These are phyloP conservation scores for Tupiocoris notatus DNA, from an alignment of 2,888 invertebrate species.

Conservation along the genomic window DNA sequence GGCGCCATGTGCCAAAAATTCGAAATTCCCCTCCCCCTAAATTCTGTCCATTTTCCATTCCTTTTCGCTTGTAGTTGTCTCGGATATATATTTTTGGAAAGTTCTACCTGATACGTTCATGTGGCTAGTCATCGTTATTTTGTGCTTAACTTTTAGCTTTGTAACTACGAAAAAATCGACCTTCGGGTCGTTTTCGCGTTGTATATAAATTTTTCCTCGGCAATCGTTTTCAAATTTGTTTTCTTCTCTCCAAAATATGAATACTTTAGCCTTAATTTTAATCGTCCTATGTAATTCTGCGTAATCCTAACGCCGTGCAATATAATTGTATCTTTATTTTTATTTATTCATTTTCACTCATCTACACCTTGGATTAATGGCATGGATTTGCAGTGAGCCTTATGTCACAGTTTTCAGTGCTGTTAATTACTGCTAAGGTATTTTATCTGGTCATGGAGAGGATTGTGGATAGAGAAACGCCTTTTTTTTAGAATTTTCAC, in stretches of 20 bases:
- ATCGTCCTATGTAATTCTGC: background rate
- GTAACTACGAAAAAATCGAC: background rate
- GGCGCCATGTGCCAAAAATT: no score
- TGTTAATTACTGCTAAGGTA: no score
- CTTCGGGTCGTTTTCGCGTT: background rate
- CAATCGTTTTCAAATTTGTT: background rate
- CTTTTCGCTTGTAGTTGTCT: no score
- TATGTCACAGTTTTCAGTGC: no score
- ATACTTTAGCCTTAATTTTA: background rate
- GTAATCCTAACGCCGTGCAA: background rate
- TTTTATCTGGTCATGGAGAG: no score
- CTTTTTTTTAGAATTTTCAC: no score
- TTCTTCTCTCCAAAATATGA: background rate
- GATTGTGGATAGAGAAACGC: no score
- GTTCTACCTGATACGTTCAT: slow-evolving; percentile 28
- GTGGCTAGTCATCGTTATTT: slow-evolving; percentile 34
- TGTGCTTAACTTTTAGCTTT: slow-evolving; percentile 27
- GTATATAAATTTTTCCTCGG: background rate
- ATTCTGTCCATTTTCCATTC: no score
- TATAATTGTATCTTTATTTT: background rate
- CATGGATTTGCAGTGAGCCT: no score
- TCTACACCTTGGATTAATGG: no score
- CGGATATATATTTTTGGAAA: background rate
- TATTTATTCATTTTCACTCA: background rate
- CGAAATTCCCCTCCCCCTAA: no score